phyloP scores from a whole-genome alignment of 2,113 vertebrate species.

The Trematocara unimaculatum region DNA sequence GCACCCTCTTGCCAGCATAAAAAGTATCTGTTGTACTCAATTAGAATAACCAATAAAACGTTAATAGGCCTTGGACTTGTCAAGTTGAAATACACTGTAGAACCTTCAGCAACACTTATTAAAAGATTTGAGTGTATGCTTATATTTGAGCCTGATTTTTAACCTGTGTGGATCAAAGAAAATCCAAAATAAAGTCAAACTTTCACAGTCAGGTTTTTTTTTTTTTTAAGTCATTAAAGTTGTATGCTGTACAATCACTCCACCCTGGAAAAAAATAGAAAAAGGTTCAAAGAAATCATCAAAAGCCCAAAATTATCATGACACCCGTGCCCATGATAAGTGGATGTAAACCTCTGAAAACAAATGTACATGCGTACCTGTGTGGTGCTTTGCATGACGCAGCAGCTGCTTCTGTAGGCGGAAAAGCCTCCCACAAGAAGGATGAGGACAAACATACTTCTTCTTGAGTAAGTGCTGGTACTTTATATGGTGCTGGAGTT shows the following conservation, averaged over 20 bases:
- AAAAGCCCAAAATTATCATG: not conserved
- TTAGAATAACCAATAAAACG: not conserved
- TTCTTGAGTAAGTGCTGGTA: conserved; percentile 98
- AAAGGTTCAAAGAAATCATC: not conserved
- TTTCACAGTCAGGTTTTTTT: not conserved
- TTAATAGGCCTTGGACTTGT: not conserved
- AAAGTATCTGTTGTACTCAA: not conserved
- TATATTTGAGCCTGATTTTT: not conserved
- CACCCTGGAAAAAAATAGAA: not conserved
- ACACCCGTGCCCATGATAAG: not conserved
- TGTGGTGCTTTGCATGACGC: conserved; percentile 96
- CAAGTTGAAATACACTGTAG: not conserved
- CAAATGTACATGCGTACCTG: conserved; percentile 73
- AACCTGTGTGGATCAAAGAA: not conserved
- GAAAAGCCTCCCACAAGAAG: conserved; percentile 94
- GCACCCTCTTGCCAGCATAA: not conserved
- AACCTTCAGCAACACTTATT: not conserved
- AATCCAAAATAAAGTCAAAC: not conserved
- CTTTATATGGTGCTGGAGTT: conserved; percentile 91
- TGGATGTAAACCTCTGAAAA: not conserved
- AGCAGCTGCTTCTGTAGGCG: conserved; percentile 96
- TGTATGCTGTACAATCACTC: not conserved
- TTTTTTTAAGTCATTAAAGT: not conserved
- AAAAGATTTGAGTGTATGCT: not conserved
- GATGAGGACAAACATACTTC: conserved; percentile 96